Conservation (phyloP, 1,140 invertebrate species). For the Drosophila asahinai region DNA sequence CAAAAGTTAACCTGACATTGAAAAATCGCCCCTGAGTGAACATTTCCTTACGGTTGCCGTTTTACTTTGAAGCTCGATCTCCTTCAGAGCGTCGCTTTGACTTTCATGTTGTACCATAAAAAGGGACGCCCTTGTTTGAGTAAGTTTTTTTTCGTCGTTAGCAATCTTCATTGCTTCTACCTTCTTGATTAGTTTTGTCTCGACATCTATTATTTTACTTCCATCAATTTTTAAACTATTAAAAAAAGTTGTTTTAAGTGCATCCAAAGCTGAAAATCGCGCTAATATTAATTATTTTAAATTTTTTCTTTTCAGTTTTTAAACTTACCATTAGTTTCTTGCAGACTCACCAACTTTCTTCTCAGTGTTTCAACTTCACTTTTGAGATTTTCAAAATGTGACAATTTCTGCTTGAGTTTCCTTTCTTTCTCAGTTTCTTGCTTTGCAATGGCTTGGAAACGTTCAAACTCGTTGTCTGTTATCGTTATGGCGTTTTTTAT, state of each 20-base stretch:
- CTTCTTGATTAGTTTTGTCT: constrained; percentile 18
- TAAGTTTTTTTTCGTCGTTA: constrained; percentile 11
- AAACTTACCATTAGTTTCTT: constrained; percentile 31
- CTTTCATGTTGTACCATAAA: constrained; percentile 53
- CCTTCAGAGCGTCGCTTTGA: constrained; percentile 46
- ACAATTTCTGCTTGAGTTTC: constrained; percentile 59
- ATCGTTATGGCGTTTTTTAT: constrained; percentile 50
- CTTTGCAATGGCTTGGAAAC: constrained; percentile 37
- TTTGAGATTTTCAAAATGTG: constrained; percentile 39
- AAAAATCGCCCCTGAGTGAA: no score
- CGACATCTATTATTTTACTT: constrained; percentile 24
- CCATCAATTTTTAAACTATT: constrained; percentile 17
- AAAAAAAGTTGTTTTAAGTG: constrained; percentile 85
- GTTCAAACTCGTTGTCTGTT: constrained; percentile 59
- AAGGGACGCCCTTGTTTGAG: constrained; percentile 21
- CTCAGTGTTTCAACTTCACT: constrained; percentile 41
- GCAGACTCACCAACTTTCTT: constrained; percentile 16
- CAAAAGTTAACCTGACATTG: no score
- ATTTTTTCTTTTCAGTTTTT: not conserved
- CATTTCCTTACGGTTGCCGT: constrained; percentile 26
- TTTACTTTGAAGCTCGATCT: constrained; percentile 28
- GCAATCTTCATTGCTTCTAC: not conserved
- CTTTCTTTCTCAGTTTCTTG: constrained; percentile 48
- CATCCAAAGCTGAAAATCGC: constrained; percentile 56
- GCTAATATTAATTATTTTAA: no score